Percentiles rank a stretch among this genome's conserved stretches.
Evolutionary conservation across 2,797 vertebrate species (phyloP).

Genomic region (Sciurus carolinensis): DNA sequence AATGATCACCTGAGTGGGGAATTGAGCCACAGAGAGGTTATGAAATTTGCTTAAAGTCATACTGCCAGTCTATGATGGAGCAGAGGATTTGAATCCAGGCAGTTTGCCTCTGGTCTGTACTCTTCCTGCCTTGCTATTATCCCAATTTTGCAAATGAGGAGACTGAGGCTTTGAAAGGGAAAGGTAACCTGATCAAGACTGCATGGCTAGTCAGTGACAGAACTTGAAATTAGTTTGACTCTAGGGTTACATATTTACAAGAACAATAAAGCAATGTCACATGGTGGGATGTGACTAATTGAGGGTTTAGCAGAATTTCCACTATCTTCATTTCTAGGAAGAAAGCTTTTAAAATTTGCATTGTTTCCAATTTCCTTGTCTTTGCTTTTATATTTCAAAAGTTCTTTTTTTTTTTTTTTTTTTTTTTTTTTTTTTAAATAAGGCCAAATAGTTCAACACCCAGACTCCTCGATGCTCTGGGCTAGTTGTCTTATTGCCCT

Average conservation of each 20-base stretch:
- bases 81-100: not conserved
- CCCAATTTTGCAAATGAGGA: slow-evolving; percentile 20
- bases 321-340: slow-evolving; percentile 37
- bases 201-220: not conserved
- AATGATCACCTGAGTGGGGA: not conserved
- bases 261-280: slow-evolving; percentile 9
- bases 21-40: not conserved
- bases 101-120: not conserved
- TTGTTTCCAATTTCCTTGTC: slow-evolving; percentile 24
- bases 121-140: not conserved
- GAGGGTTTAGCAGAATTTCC: slow-evolving; percentile 31
- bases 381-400: slow-evolving; percentile 38
- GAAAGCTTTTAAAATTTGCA: slow-evolving; percentile 21
- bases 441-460: slow-evolving; percentile 53
- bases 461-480: slow-evolving; percentile 28
- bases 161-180: slow-evolving; percentile 22
- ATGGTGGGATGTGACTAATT: not conserved
- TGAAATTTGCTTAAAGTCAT: slow-evolving; percentile 9
- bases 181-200: slow-evolving; percentile 5
- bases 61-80: not conserved
- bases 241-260: slow-evolving; percentile 15
- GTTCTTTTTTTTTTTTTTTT: not conserved
- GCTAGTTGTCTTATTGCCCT: slow-evolving; percentile 55
- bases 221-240: slow-evolving; percentile 54
- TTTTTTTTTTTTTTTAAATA: not conserved